phyloP scores from a whole-genome alignment of 2,113 vertebrate species.

The Microcebus tavaratra region DNA sequence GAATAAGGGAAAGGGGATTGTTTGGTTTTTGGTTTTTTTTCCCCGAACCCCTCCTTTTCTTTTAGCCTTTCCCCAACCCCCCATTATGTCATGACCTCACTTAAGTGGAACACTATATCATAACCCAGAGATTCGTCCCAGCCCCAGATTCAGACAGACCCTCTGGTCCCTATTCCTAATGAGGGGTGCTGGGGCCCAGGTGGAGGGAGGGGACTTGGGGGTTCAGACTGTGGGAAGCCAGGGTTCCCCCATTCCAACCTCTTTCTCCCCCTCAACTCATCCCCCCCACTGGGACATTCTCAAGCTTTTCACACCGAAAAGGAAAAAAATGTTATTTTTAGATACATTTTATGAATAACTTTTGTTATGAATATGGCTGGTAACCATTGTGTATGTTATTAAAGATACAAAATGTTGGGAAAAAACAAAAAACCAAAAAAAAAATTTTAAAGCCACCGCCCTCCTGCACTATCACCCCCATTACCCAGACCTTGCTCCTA shows the following conservation, averaged over 20 bases:
- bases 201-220: background rate
- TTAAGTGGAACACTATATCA: slow-evolving; percentile 77
- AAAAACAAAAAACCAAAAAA: slow-evolving; percentile 71
- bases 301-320: slow-evolving; percentile 81
- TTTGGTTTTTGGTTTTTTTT: slow-evolving; percentile 64
- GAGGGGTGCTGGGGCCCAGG: slow-evolving; percentile 57
- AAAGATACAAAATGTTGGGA: slow-evolving; percentile 84
- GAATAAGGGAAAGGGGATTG: slow-evolving; percentile 58
- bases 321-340: slow-evolving; percentile 87
- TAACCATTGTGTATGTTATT: slow-evolving; percentile 87
- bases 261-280: slow-evolving; percentile 15
- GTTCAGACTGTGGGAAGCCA: slow-evolving; percentile 58
- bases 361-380: slow-evolving; percentile 89
- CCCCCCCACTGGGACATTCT: slow-evolving; percentile 72
- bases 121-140: slow-evolving; percentile 65
- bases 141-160: slow-evolving; percentile 39
- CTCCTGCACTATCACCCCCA: slow-evolving; percentile 62
- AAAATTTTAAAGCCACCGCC: slow-evolving; percentile 64
- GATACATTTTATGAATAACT: slow-evolving; percentile 89
- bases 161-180: slow-evolving; percentile 52
- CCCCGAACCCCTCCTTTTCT: slow-evolving; percentile 33
- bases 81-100: slow-evolving; percentile 76
- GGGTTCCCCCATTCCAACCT: slow-evolving; percentile 37
- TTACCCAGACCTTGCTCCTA: slow-evolving; percentile 60
- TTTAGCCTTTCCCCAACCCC: slow-evolving; percentile 1